Evolutionary conservation across 1,140 invertebrate species (phyloP), one percentile per base, ranked within the genome.

Genomic region (Oryctes rhinoceros): DNA sequence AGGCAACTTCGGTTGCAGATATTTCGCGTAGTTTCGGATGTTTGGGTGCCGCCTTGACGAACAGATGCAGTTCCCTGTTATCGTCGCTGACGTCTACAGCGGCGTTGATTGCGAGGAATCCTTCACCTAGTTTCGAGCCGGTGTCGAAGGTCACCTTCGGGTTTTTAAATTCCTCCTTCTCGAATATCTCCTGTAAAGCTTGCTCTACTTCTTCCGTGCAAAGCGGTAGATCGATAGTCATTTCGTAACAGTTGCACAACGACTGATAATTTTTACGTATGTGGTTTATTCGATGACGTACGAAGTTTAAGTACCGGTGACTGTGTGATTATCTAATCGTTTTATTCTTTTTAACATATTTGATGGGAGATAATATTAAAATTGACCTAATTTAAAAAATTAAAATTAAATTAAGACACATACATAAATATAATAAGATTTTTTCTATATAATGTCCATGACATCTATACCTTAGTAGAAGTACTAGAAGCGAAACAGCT

Each of bases 41-140:
- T 48, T 47, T 47, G 15, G 47, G 37, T 4, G 75, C 47, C 18
- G 47, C 10, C 47, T 44, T 49, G 10, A 47, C 20, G 37, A 47
- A 76, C 18, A 76, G 18, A 47, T 76, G 7, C 15, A 76, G n/a
- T 3, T 20, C 20, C 18, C 18, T 44, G 44, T 76, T 48, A 3
- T 47, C 75, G 4, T 10, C 75, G 9, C 1, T 76, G n/a, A 76
- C 39, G 4, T 15, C 15, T 13, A 76, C 75, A 10, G 75, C 75
- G 0, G 37, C n/a, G 5, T 44, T 48, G 15, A 47, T 44, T 20
- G 37, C 37, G 5, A 49, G 18, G 75, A 47, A 76, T 3, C 75
- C 75, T n/a, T 76, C 75, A n/a, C 75, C 75, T n/a, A 49, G 4
- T 47, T 76, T 49, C 4, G 75, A 76, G 9, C 75, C 75, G 15